These are phyloP conservation scores for Oreochromis aureus DNA, from an alignment of 2,113 vertebrate genomes.

Conservation along the genomic window DNA sequence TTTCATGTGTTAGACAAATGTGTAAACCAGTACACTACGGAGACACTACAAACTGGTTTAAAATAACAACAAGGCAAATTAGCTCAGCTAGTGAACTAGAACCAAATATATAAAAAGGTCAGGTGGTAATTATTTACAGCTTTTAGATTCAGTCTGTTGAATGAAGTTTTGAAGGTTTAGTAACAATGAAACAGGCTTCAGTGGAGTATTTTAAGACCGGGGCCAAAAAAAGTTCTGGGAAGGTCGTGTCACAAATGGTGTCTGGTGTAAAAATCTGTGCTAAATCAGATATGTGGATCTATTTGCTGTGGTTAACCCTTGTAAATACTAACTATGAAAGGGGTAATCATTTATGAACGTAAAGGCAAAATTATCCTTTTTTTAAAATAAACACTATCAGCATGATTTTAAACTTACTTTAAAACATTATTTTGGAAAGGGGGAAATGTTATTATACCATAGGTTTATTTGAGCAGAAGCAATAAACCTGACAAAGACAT, in stretches of 20 bases:
- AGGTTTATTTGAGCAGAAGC: not conserved
- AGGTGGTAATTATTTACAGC: not conserved
- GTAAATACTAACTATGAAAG: not conserved
- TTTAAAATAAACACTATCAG: not conserved
- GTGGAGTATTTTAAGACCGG: not conserved
- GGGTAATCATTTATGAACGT: not conserved
- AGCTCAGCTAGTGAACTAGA: not conserved
- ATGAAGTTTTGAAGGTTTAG: not conserved
- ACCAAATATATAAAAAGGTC: not conserved
- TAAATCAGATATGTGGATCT: not conserved
- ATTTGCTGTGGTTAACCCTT: not conserved
- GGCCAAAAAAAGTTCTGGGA: not conserved
- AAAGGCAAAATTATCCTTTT: not conserved
- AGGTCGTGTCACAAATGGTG: not conserved
- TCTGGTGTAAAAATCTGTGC: not conserved
- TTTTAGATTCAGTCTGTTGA: not conserved
- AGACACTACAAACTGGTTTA: not conserved
- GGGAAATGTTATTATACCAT: not conserved
- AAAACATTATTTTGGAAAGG: not conserved
- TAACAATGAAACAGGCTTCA: not conserved
- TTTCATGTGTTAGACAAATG: not conserved
- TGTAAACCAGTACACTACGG: not conserved
- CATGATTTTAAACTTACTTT: not conserved
- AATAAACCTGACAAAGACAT: not conserved
- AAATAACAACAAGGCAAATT: not conserved